These are phyloP conservation scores for Pipa parva DNA, from an alignment of 2,113 vertebrate genomes.

Conservation along the genomic window DNA sequence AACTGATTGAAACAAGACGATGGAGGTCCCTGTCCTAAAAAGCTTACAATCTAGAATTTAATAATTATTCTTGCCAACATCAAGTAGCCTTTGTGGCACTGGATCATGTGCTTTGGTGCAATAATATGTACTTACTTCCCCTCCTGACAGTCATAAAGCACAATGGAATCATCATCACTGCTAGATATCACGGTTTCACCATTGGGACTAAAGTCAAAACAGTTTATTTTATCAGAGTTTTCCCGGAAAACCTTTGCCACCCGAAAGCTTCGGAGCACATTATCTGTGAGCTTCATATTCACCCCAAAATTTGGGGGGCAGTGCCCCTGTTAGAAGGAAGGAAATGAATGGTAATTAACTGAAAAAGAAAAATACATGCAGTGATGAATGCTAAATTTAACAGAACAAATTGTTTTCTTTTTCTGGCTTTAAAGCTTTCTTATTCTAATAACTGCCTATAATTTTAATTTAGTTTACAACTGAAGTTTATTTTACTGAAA, in stretches of 20 bases:
- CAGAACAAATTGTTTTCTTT: too few relatives aligned
- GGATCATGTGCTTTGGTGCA: too few relatives aligned
- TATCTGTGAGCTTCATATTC: slow-evolving; percentile 95
- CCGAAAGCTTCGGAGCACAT: slow-evolving; percentile 96
- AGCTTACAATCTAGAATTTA: too few relatives aligned
- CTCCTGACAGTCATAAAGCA: slow-evolving; percentile 96
- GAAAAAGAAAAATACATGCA: neutral
- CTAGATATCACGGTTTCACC: slow-evolving; percentile 97
- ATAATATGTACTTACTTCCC: slow-evolving; percentile 83
- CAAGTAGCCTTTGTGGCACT: too few relatives aligned
- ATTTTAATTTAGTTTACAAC: too few relatives aligned
- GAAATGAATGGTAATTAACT: neutral
- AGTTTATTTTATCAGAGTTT: slow-evolving; percentile 97
- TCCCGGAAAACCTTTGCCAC: slow-evolving; percentile 97
- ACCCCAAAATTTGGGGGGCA: slow-evolving; percentile 32
- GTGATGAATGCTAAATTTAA: too few relatives aligned
- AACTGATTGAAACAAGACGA: too few relatives aligned
- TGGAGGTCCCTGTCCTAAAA: too few relatives aligned
- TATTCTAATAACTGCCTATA: too few relatives aligned
- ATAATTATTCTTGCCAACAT: too few relatives aligned
- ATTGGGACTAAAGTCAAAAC: slow-evolving; percentile 96
- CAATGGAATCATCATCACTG: slow-evolving; percentile 96
- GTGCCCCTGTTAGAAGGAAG: neutral
- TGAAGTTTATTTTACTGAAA: too few relatives aligned
- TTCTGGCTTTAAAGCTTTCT: too few relatives aligned